Conservation (phyloP, 2,113 vertebrate genomes). For the Seriola aureovittata region DNA sequence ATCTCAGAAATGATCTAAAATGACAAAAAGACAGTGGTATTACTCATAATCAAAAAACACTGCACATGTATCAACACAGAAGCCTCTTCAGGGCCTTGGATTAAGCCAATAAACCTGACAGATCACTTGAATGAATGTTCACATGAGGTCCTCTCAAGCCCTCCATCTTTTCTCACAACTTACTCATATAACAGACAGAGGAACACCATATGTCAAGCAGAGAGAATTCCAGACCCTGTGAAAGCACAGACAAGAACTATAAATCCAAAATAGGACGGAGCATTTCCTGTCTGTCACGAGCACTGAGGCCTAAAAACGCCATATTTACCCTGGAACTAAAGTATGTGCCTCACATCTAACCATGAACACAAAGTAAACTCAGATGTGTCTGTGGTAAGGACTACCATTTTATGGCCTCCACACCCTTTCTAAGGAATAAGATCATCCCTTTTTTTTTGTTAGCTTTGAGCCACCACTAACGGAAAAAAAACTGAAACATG, state of each 20-base stretch:
- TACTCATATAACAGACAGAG: neutral
- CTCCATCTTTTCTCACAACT: neutral
- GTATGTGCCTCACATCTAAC: constrained; percentile 39
- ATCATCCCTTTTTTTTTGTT: neutral
- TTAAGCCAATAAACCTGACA: neutral
- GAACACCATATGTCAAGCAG: neutral
- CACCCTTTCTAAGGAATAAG: constrained; percentile 3
- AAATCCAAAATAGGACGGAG: constrained; percentile 49
- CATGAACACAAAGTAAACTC: constrained; percentile 44
- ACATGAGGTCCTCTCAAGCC: neutral
- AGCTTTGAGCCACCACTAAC: neutral
- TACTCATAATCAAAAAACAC: neutral
- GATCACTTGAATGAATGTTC: neutral
- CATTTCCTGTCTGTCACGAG: constrained; percentile 55
- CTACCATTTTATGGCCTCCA: constrained; percentile 25
- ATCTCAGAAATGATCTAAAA: neutral
- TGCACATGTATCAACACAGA: too few relatives aligned
- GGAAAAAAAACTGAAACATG: neutral
- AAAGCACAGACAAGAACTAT: constrained; percentile 14
- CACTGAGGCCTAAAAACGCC: constrained; percentile 26
- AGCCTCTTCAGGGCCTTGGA: neutral
- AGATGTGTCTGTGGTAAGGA: constrained; percentile 37
- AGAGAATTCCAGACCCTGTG: neutral
- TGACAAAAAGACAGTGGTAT: neutral
- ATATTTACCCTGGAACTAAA: constrained; percentile 53